Evolutionary conservation across 2,797 vertebrate genomes (phyloP).

Genomic region (Hozukius guyotensis): DNA sequence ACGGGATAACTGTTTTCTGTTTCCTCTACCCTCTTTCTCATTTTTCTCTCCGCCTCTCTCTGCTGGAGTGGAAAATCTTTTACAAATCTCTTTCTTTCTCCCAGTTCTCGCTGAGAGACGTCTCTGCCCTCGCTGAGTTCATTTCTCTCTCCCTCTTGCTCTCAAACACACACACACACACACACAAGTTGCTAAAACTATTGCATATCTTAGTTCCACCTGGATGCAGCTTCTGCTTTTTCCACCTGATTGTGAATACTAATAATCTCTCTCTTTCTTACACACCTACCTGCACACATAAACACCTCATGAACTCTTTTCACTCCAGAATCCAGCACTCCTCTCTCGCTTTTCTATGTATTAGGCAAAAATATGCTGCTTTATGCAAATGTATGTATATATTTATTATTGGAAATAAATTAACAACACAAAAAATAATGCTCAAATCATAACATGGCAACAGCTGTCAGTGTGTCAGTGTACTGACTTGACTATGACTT

Average conservation of each 20-base stretch:
- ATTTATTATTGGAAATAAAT: too few relatives aligned
- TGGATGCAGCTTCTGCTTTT: constrained; percentile 58
- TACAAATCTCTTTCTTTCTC: constrained; percentile 49
- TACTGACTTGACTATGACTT: too few relatives aligned
- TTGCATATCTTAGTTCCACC: constrained; percentile 73
- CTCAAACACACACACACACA: neutral
- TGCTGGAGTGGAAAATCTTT: constrained; percentile 65
- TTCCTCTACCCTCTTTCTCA: constrained; percentile 28
- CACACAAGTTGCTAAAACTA: constrained; percentile 1
- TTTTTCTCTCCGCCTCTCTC: constrained; percentile 54
- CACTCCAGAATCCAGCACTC: neutral
- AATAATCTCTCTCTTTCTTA: constrained; percentile 39
- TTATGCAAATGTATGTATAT: too few relatives aligned
- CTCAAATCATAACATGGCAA: too few relatives aligned
- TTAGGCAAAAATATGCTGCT: too few relatives aligned
- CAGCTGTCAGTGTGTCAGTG: too few relatives aligned
- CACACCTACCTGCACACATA: constrained; percentile 27
- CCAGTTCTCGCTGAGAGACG: constrained; percentile 19
- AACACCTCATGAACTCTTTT: constrained; percentile 34
- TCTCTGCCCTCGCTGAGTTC: constrained; percentile 20
- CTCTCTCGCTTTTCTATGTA: constrained; percentile 1
- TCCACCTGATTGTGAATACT: constrained; percentile 75
- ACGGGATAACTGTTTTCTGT: constrained; percentile 50
- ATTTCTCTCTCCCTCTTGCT: constrained; percentile 2
- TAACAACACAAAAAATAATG: too few relatives aligned